These are phyloP conservation scores for Octopus sinensis DNA, from an alignment of 1,140 invertebrate species.

Conservation along the genomic window DNA sequence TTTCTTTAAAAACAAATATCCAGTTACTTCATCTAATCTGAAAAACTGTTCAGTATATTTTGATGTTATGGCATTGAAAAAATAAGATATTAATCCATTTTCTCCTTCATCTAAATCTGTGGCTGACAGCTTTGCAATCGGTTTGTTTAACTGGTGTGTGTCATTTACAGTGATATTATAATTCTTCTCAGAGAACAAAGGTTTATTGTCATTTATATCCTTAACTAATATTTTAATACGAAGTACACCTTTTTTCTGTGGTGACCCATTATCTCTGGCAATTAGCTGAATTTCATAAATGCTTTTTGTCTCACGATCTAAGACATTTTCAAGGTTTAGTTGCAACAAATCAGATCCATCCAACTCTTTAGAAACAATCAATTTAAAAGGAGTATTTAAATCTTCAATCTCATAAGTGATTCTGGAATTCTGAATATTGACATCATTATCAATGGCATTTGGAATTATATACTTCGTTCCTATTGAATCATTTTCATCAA, in stretches of 20 bases:
- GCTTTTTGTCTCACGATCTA: neutral
- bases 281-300: neutral
- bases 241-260: neutral
- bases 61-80: slow-evolving; percentile 59
- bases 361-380: neutral
- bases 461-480: neutral
- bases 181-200: slow-evolving; percentile 61
- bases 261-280: neutral
- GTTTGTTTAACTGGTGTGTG: slow-evolving; percentile 73
- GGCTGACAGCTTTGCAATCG: slow-evolving; percentile 72
- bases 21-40: slow-evolving; percentile 34
- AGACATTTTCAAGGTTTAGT: neutral
- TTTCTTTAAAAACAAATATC: slow-evolving; percentile 33
- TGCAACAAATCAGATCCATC: neutral
- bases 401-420: neutral
- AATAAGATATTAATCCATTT: slow-evolving; percentile 87
- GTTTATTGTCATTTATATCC: slow-evolving; percentile 16
- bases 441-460: neutral
- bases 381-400: neutral
- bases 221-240: neutral
- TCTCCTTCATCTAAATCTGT: slow-evolving; percentile 83
- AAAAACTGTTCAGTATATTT: slow-evolving; percentile 37
- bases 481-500: neutral
- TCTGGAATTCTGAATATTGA: neutral
- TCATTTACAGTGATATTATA: slow-evolving; percentile 78